Evolutionary conservation across 2,888 invertebrate genomes (phyloP).

Genomic region (Clistopyga incitator): DNA sequence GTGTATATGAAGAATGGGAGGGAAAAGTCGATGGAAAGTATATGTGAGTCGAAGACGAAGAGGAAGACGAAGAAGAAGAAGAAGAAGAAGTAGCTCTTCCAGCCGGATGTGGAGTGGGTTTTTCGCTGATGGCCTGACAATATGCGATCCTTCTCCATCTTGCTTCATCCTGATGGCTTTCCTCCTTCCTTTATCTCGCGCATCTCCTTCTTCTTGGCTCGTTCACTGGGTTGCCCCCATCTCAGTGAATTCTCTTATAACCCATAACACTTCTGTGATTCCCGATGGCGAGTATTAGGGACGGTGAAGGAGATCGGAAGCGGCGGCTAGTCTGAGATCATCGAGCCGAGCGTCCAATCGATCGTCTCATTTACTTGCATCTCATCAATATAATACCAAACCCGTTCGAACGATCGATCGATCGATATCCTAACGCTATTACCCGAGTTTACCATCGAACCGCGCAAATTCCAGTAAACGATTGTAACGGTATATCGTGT

Average conservation of each 20-base stretch:
- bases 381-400: conserved; percentile 51
- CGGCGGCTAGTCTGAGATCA: not conserved
- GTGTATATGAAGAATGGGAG: conserved; percentile 52
- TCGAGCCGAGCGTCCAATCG: conserved; percentile 33
- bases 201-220: not conserved
- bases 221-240: conserved; percentile 9
- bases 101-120: conserved; percentile 63
- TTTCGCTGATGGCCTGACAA: conserved; percentile 79
- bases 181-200: conserved; percentile 67
- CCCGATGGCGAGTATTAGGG: conserved; percentile 9
- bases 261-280: conserved; percentile 61
- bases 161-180: conserved; percentile 44
- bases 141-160: conserved; percentile 76
- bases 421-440: conserved; percentile 64
- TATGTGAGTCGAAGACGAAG: conserved; percentile 33
- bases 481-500: conserved; percentile 48
- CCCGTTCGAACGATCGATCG: conserved; percentile 49
- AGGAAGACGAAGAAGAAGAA: conserved; percentile 6
- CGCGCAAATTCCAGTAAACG: conserved; percentile 55
- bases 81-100: conserved; percentile 54
- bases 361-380: conserved; percentile 55
- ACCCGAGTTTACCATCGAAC: conserved; percentile 47
- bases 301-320: conserved; percentile 35
- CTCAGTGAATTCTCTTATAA: conserved; percentile 76
- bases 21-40: conserved; percentile 41